Conservation (phyloP, 2,888 invertebrate genomes). For the Oxystoma pomonae region DNA sequence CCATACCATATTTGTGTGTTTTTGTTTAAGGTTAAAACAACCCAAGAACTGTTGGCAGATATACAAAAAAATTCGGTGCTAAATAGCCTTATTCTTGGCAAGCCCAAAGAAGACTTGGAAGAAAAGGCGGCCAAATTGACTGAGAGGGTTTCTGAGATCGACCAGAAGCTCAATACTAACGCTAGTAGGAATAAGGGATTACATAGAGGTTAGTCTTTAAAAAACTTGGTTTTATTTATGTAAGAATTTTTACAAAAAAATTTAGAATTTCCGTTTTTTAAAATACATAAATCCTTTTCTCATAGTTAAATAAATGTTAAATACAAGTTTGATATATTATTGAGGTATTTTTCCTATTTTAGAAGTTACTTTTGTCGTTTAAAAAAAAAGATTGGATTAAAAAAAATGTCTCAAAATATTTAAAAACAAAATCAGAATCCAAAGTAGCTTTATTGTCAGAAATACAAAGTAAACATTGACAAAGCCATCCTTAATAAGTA, state of each 20-base stretch:
- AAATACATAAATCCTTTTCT: neutral
- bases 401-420: too few species aligned
- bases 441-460: too few species aligned
- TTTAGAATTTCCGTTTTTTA: neutral
- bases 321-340: too few species aligned
- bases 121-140: conserved; percentile 46
- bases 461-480: too few species aligned
- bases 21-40: conserved; percentile 57
- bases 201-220: conserved; percentile 33
- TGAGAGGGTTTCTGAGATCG: conserved; percentile 45
- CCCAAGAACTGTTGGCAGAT: conserved; percentile 76
- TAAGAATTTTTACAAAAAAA: neutral
- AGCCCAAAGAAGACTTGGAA: conserved; percentile 43
- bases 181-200: conserved; percentile 41
- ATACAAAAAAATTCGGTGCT: conserved; percentile 51
- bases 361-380: too few species aligned
- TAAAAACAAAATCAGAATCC: too few species aligned
- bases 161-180: conserved; percentile 45
- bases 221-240: neutral
- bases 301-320: too few species aligned
- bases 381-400: too few species aligned
- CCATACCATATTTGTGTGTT: too few species aligned
- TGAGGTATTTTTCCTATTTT: too few species aligned
- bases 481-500: too few species aligned
- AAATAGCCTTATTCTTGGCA: conserved; percentile 21